Base-by-base conservation (phyloP, 2,113 vertebrate genomes). In the Dissostichus mawsoni region DNA sequence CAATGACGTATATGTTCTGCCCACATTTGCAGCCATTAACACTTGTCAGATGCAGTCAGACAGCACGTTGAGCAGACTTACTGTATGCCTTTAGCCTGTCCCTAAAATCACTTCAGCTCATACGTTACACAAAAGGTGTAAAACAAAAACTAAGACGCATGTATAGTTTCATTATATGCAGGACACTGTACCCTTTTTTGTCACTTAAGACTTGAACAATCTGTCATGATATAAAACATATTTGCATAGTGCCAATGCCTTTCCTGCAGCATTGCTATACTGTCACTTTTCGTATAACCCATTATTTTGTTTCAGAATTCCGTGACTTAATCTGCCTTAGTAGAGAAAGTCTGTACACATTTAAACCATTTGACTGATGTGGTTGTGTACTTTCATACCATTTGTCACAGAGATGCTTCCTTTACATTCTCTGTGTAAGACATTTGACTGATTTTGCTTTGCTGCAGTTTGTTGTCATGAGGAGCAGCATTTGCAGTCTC, bases 401-500 rank as follows among this genome's bases (percentile, higher is more conserved):
- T 70, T 57, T 47, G 69, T 70, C 55, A 71, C 41, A 48, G 20
- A 25, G 9, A 18, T 17, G n/a, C 44, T 59, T 59, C n/a, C 20
- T 69, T 69, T 53, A 70, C 48, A 17, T 65, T 14, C 8, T 63
- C 61, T 47, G 59, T 75, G n/a, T 9, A 13, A 64, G 14, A 12
- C 48, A 11, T 51, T 63, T 45, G n/a, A 66, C 20, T 66, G 20
- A 56, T 66, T 75, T 66, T 58, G 63, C 53, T 23, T 53, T 48
- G 73, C 17, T 57, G 36, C 23, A 66, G 23, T 47, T 53, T 57
- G 61, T 17, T 29, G 70, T 66, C 71, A 56, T 50, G 50, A 64
- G 56, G 23, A 64, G 55, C 47, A 57, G 18, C 23, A 74, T 48
- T 59, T 80, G 33, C 65, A 63, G 29, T 72, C 17, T 57, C 65